Percentiles rank a stretch among this genome's conserved stretches.
phyloP scores from a whole-genome alignment of 2,113 vertebrate species.

The Epinephelus fuscoguttatus region DNA sequence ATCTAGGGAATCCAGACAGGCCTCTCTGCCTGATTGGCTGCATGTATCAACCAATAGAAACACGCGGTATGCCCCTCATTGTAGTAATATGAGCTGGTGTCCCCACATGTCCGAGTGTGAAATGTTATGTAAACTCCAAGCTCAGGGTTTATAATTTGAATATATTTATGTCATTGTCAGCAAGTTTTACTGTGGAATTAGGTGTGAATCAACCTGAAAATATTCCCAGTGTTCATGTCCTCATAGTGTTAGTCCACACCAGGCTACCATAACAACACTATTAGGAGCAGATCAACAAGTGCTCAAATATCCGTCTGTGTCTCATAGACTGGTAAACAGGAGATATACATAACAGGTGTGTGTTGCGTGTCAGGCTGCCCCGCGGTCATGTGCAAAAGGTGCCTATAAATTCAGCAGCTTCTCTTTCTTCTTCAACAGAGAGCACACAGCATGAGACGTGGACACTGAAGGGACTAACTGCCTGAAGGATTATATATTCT shows the following conservation, averaged over 20 bases:
- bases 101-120: background rate
- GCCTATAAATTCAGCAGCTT: conserved; percentile 78
- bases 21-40: conserved; percentile 62
- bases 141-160: background rate
- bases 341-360: conserved; percentile 73
- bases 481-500: conserved; percentile 40
- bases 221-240: background rate
- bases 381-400: conserved; percentile 56
- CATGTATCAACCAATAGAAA: conserved; percentile 59
- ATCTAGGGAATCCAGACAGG: conserved; percentile 52
- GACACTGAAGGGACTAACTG: conserved; percentile 33
- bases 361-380: conserved; percentile 22
- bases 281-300: conserved; percentile 73
- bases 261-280: background rate
- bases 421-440: conserved; percentile 20
- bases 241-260: background rate
- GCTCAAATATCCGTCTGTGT: conserved; percentile 63
- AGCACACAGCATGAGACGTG: conserved; percentile 6
- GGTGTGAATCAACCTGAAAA: background rate
- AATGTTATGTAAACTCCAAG: conserved; percentile 1
- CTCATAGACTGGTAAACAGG: conserved; percentile 69
- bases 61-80: background rate
- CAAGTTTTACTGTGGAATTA: background rate
- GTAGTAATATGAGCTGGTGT: conserved; percentile 35
- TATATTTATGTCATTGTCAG: background rate